A percentile compares a stretch with the other conserved stretches of the same genome.
phyloP scores from a whole-genome alignment of 2,888 invertebrate species.

The Thelaira solivaga region DNA sequence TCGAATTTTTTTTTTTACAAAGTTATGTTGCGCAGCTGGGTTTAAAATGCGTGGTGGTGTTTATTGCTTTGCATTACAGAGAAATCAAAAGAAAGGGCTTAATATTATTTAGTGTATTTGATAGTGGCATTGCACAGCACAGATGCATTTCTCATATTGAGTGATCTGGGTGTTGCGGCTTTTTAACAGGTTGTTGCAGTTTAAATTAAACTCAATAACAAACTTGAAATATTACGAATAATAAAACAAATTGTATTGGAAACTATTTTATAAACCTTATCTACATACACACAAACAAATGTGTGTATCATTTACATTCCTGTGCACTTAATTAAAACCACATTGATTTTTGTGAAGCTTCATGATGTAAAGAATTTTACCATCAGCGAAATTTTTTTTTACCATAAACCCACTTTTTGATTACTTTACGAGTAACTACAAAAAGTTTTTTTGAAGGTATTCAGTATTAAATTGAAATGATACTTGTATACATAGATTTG shows the following conservation, averaged over 20 bases:
- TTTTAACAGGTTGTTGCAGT: conserved; percentile 47
- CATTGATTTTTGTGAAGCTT: no score
- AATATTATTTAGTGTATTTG: conserved; percentile 41
- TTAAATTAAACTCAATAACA: conserved; percentile 1
- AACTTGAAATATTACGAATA: neutral
- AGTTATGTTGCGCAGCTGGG: conserved; percentile 20
- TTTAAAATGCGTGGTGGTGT: conserved; percentile 50
- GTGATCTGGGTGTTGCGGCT: conserved; percentile 26
- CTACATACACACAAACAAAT: no score
- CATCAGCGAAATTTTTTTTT: no score
- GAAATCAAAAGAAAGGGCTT: conserved; percentile 46
- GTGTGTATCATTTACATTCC: no score
- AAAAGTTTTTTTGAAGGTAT: no score
- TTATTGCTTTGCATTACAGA: conserved; percentile 35
- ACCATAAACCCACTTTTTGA: no score
- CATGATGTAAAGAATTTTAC: no score
- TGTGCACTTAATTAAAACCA: no score
- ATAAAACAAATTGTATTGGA: neutral
- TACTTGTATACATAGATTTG: no score
- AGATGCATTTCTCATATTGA: conserved; percentile 34
- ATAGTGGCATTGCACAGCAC: conserved; percentile 36
- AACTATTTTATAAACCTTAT: conserved; percentile 3
- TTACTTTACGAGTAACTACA: no score
- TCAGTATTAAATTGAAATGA: no score
- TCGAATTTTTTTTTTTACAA: conserved; percentile 1